phyloP scores from a whole-genome alignment of 2,113 vertebrate genomes.

The Heteronetta atricapilla region DNA sequence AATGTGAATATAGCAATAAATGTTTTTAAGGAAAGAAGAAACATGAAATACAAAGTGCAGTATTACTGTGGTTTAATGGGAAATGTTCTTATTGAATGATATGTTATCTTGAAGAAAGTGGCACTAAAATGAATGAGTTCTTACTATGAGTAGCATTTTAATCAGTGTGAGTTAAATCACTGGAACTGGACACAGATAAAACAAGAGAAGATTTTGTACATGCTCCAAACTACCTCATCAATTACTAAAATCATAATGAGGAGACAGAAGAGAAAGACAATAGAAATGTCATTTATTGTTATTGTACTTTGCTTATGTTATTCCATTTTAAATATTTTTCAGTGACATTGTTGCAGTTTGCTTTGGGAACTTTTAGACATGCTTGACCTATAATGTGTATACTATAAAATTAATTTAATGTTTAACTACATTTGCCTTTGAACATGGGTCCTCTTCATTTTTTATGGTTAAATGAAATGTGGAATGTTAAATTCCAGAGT shows the following conservation, averaged over 20 bases:
- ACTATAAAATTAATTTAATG: constrained; percentile 69
- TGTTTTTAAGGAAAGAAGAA: not conserved
- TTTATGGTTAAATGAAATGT: constrained; percentile 67
- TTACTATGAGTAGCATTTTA: not conserved
- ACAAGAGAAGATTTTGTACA: not conserved
- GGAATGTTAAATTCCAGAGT: constrained; percentile 59
- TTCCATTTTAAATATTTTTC: constrained; percentile 42
- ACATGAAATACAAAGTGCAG: not conserved
- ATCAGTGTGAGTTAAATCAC: not conserved
- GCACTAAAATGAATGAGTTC: not conserved
- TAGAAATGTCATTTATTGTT: constrained; percentile 18
- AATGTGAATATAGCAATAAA: not conserved
- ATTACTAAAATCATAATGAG: not conserved
- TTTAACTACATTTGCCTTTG: constrained; percentile 63
- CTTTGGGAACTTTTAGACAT: constrained; percentile 58
- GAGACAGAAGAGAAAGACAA: not conserved
- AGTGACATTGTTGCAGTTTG: constrained; percentile 33
- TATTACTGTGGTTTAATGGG: not conserved
- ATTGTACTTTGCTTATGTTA: constrained; percentile 14
- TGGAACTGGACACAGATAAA: not conserved
- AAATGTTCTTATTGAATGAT: not conserved
- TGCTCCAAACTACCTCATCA: not conserved
- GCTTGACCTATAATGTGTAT: constrained; percentile 41
- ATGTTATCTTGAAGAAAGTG: not conserved
- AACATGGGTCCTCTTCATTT: constrained; percentile 66